Base-by-base conservation (phyloP, 2,113 vertebrate genomes). In the Cromileptes altivelis region DNA sequence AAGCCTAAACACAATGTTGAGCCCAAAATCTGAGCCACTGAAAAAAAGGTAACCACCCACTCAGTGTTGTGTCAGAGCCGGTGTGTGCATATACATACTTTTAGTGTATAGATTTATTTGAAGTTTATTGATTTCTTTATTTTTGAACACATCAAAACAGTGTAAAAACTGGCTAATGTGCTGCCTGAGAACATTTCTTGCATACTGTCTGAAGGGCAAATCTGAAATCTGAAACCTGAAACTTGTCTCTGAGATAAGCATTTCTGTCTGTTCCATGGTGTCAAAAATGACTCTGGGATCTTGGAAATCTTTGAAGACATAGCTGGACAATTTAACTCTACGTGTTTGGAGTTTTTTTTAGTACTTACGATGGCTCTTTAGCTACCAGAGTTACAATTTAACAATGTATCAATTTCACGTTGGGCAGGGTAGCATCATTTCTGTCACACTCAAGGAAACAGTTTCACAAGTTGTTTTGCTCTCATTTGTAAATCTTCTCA, bases 401-500 rank as follows among this genome's bases (percentile, higher is more conserved):
- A 23, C 33, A 8, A 2, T 1, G 11, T 40, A 33, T 25, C 42
- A 5, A 64, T 56, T 62, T 61, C n/a, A 17, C 7, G 12, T 17
- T 6, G 10, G 15, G 47, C 21, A 64, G 5, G 52, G 56, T 9
- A 25, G 13, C 21, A 49, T 14, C 17, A 9, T 75, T 79, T 50
- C 10, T 47, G 6, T 62, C 33, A 73, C 49, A 67, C 27, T 61
- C 3, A 33, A 37, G 25, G 53, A 70, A 55, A 33, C 52, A n/a
- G 2, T 50, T 70, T 75, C 73, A 63, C 2, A 37, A 5, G 25
- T 53, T 30, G 6, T 37, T 74, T 27, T 62, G 6, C 2, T 33
- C 13, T 70, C 30, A 18, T 72, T 82, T 72, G 47, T n/a, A 58
- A 80, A 70, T 70, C 17, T 15, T 64, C 15, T 52, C 40, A 10